Evolutionary conservation across 2,888 invertebrate species (phyloP), one percentile per base, ranked within the genome.

Genomic region (Cremastinae sp.): DNA sequence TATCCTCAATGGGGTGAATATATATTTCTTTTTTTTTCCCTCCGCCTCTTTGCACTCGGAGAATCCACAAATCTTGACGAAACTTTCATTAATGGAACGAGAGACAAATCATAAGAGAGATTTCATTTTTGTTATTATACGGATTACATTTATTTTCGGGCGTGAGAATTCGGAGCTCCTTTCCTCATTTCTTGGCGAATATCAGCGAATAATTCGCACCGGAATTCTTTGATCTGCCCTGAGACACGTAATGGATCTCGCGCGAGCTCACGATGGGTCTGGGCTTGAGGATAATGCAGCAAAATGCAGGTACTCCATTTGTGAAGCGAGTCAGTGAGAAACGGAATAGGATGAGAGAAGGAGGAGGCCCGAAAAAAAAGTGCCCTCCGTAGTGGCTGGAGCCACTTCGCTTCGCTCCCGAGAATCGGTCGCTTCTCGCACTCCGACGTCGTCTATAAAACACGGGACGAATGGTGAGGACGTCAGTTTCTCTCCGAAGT

Each of bases 1-100:
- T 39, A 64, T 56, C 20, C 22, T 43, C 51, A 8, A 9, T 22
- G 9, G 55, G 22, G 20, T 56, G 20, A 16, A 53, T 16, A 43
- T 43, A 5, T 51, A 41, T 53, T 28, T 61, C 37, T 28, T 20
- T 18, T 28, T 28, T 35, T 12, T 65, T 20, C 16, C 28, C 39
- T 28, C 5, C 28, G 28, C 5, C 28, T 28, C 28, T 28, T 28
- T 28, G 5, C 28, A 28, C 28, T 28, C 28, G 37, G 14, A 28
- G 7, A 37, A 66, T 58, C 62, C 64, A 72, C 75, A 80, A 79
- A 79, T 72, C 74, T 74, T 22, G 8, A 14, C 8, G 8, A 9
- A 45, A 74, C n/a, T 47, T 80, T 73, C 64, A 72, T 74, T 61
- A 43, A 59, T 69, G 41, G 62, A 22, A 41, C 55, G 37, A 58